These are phyloP conservation scores for Lacerta bilineata DNA, from an alignment of 2,797 vertebrate species.

Conservation along the genomic window DNA sequence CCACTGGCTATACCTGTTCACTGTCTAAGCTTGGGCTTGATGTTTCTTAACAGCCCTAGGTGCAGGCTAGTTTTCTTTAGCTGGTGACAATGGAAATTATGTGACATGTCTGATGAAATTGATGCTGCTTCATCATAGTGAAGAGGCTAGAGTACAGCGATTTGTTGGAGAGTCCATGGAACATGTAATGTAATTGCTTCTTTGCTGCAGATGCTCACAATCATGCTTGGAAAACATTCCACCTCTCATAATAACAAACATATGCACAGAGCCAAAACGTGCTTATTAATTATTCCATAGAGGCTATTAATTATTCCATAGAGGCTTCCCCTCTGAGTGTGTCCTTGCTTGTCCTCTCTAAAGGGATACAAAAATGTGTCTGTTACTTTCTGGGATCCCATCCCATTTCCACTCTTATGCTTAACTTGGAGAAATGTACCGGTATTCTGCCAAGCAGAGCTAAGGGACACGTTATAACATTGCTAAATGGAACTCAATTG, in stretches of 20 bases:
- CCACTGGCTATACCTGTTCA: neutral
- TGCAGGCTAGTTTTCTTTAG: neutral
- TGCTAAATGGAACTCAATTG: neutral
- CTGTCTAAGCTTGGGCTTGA: neutral
- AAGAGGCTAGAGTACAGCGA: neutral
- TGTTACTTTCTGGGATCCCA: neutral
- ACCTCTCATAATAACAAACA: neutral
- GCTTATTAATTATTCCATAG: neutral
- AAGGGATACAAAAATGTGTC: neutral
- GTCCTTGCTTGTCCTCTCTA: neutral
- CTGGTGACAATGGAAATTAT: neutral
- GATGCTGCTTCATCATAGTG: neutral
- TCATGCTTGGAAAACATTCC: neutral
- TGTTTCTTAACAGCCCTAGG: neutral
- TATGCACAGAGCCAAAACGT: neutral
- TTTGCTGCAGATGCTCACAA: neutral
- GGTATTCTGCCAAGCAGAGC: neutral
- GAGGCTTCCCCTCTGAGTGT: neutral
- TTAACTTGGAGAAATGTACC: neutral
- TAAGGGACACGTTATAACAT: neutral
- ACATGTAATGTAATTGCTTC: neutral
- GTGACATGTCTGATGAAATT: neutral
- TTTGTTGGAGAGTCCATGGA: neutral
- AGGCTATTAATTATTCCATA: neutral
- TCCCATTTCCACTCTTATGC: neutral